These are phyloP conservation scores for Ptilorrhoa leucosticta DNA, from an alignment of 2,113 vertebrate genomes.

Conservation along the genomic window DNA sequence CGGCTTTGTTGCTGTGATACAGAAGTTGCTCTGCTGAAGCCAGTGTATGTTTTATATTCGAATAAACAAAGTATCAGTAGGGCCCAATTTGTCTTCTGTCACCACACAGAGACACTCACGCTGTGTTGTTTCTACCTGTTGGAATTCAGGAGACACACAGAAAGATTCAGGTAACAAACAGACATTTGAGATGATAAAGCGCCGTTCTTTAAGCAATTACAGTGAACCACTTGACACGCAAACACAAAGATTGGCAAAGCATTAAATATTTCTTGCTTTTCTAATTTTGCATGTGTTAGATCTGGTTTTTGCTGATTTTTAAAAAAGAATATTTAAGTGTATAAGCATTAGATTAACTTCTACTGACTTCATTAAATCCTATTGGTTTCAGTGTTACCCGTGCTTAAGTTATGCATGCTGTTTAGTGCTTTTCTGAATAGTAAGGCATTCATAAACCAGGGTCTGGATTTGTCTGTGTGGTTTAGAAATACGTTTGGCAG, in stretches of 20 bases:
- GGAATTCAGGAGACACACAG: background rate
- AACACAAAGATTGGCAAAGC: background rate
- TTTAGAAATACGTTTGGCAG: background rate
- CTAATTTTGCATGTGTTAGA: background rate
- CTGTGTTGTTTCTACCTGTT: background rate
- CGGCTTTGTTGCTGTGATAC: background rate
- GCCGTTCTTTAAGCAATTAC: background rate
- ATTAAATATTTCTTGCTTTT: background rate
- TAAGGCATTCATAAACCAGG: background rate
- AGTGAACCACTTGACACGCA: background rate
- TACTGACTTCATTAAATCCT: background rate
- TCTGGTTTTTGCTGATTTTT: background rate
- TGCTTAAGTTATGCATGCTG: background rate
- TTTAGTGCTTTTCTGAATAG: background rate
- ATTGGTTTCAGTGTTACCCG: background rate
- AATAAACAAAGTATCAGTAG: background rate
- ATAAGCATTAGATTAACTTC: background rate
- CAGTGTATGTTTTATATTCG: background rate
- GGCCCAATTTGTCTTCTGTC: background rate
- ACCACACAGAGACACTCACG: background rate
- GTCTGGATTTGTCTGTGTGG: background rate
- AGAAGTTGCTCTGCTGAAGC: background rate
- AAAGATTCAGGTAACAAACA: slow-evolving; percentile 1
- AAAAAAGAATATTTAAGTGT: background rate
- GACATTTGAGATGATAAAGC: background rate